Evolutionary conservation across 1,140 invertebrate species (phyloP), one percentile per base, ranked within the genome.

Genomic region (Phthorimaea operculella): DNA sequence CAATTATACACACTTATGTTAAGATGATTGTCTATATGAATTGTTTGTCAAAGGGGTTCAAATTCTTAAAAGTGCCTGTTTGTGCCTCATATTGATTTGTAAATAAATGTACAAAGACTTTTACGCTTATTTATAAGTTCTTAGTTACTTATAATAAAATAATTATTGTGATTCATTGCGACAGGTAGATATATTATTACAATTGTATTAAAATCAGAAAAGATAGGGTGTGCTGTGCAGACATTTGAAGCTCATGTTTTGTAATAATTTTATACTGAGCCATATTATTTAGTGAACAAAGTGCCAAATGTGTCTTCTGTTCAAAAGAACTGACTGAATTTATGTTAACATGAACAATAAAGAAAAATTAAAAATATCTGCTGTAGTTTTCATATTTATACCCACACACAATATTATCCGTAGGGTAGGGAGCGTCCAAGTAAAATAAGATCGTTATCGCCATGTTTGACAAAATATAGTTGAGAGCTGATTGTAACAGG

Each of bases 251-350:
- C 36, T 39, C 36, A 39, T 39, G 36, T 39, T 39, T 39, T 39
- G 36, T 39, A 12, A 39, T 39, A 49, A 33, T 54, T 42, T 49
- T 55, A 11, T 54, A 50, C 18, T 8, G 33, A 76, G 82, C 82
- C 83, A 87, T 87, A 85, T 76, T 79, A 75, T 70, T 71, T 75
- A 76, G 76, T 74, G 70, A 83, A 80, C 67, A 79, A 85, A 76
- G 83, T 86, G 85, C 85, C 85, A 86, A 86, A 86, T 80, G 80
- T 69, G 70, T 83, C 66, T 81, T 74, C 73, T 79, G 73, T 83
- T 83, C 77, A 78, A 77, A 85, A 79, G 75, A 81, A 85, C 76
- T 72, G 82, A 86, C 82, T 86, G 80, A 86, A 78, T 84, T 74
- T 77, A 74, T 67, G 63, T 64, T 78, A 48, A 74, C 76, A 60